These are phyloP conservation scores for Hetaerina titia DNA, from an alignment of 2,888 invertebrate genomes.

Conservation along the genomic window DNA sequence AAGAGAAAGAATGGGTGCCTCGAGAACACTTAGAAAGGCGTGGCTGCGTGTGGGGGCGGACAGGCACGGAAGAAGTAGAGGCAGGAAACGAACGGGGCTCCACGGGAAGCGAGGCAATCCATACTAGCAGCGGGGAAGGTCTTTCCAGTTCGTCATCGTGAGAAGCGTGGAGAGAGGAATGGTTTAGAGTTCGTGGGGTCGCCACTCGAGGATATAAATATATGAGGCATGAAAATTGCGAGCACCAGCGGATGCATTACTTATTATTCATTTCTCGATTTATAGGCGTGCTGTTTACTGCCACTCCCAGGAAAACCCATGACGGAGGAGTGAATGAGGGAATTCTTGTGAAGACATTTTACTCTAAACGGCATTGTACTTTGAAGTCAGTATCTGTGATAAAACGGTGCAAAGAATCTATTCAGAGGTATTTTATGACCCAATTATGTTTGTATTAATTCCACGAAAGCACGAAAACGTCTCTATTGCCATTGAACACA, in stretches of 20 bases:
- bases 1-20: not conserved
- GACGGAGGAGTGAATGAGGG: not conserved
- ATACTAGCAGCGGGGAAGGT: not conserved
- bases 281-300: not conserved
- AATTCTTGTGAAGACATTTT: too few relatives aligned
- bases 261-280: not conserved
- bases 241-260: not conserved
- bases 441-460: too few relatives aligned
- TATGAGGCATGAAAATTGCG: not conserved
- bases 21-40: not conserved
- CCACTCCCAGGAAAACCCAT: not conserved
- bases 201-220: not conserved
- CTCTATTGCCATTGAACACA: too few relatives aligned
- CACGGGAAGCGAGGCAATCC: not conserved
- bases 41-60: not conserved
- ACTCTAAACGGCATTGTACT: too few relatives aligned
- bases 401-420: too few relatives aligned
- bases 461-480: too few relatives aligned
- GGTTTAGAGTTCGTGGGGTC: not conserved
- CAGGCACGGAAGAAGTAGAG: not conserved
- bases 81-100: constrained; percentile 21
- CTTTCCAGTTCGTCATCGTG: not conserved
- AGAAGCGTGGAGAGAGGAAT: not conserved
- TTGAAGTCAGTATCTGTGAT: too few relatives aligned
- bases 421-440: too few relatives aligned